Evolutionary conservation across 2,888 invertebrate species (phyloP).

Genomic region (Temnothorax unifasciatus): DNA sequence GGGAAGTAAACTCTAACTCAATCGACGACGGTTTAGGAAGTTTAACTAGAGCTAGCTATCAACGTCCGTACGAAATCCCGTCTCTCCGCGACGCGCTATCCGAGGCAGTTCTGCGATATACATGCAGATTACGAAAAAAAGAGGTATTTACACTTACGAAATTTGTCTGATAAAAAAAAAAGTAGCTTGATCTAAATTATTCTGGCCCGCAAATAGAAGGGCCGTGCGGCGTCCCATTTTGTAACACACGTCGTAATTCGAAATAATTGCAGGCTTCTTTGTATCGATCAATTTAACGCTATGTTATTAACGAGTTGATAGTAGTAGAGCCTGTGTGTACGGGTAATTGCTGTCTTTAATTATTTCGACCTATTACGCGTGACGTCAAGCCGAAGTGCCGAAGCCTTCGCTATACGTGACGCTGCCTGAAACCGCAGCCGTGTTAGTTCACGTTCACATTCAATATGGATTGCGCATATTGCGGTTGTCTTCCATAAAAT

Average conservation of each 20-base stretch:
- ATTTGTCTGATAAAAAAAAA: not conserved
- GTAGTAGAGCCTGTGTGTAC: not conserved
- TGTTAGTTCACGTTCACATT: constrained; percentile 24
- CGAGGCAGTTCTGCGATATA: constrained; percentile 53
- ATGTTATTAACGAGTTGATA: constrained; percentile 18
- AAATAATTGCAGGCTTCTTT: not conserved
- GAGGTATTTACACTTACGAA: not conserved
- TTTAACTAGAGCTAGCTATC: constrained; percentile 80
- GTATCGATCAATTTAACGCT: not conserved
- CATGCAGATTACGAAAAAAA: constrained; percentile 8
- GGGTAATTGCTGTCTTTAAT: constrained; percentile 22
- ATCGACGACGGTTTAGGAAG: constrained; percentile 77
- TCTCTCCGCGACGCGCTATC: constrained; percentile 71
- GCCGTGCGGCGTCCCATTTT: no score
- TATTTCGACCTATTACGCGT: constrained; percentile 33
- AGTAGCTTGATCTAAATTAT: not conserved
- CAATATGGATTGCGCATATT: constrained; percentile 25
- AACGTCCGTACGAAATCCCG: constrained; percentile 76
- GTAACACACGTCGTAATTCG: no score
- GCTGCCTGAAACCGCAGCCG: constrained; percentile 29
- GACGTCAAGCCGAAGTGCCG: constrained; percentile 29
- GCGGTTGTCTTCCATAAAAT: constrained; percentile 32
- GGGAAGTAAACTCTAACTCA: constrained; percentile 78
- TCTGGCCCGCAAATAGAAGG: not conserved
- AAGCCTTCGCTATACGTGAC: constrained; percentile 25